A percentile compares a stretch with the other conserved stretches of the same genome.
phyloP scores from a whole-genome alignment of 2,797 vertebrate species.

The Tympanoctomys barrerae region DNA sequence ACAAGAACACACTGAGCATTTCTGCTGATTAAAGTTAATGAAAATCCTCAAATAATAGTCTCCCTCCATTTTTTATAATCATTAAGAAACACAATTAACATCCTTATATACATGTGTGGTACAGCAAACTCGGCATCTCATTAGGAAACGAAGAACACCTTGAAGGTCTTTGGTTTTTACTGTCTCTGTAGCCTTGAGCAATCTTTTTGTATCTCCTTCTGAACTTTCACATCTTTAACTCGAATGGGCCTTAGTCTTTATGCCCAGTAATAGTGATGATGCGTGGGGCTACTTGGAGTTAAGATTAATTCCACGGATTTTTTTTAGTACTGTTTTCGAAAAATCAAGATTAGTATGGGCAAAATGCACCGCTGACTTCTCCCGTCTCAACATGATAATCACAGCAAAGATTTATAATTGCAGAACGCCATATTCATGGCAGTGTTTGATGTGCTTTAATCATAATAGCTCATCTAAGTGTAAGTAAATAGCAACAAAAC shows the following conservation, averaged over 20 bases:
- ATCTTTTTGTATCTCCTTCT: not conserved
- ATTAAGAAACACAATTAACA: not conserved
- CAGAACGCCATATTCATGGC: not conserved
- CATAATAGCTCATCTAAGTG: not conserved
- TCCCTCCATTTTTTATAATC: not conserved
- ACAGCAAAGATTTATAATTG: not conserved
- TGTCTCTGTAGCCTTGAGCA: not conserved
- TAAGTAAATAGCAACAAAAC: not conserved
- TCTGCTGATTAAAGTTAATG: not conserved
- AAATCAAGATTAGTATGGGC: not conserved
- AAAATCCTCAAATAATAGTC: not conserved
- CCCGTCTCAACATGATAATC: not conserved
- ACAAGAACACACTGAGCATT: not conserved
- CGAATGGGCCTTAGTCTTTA: not conserved
- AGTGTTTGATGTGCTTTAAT: not conserved
- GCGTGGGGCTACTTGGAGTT: not conserved
- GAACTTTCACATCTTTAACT: not conserved
- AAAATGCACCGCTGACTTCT: not conserved
- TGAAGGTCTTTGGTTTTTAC: not conserved
- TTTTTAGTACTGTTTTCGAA: not conserved
- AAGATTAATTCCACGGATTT: not conserved
- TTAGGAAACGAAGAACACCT: not conserved
- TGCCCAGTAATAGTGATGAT: not conserved
- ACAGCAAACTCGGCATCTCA: not conserved
- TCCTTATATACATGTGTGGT: accelerated